Base-by-base conservation (phyloP, 2,888 invertebrate genomes). In the Deladenus siricidicola region DNA sequence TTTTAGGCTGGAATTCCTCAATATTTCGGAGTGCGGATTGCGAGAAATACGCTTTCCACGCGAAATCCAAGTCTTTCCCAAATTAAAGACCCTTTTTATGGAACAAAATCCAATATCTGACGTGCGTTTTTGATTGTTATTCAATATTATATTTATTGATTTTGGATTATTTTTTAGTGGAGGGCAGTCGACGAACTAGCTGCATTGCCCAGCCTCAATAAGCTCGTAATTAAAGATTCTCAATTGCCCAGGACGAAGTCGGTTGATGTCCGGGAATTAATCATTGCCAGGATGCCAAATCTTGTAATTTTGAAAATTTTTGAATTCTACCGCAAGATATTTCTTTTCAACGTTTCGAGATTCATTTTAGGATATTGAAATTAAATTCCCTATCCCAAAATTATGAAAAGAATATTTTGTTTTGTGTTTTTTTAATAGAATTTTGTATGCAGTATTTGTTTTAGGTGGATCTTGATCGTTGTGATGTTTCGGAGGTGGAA, bases 401-500 rank as follows among this genome's bases (percentile, higher is more conserved):
- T 26, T 26, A 17, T 8, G 43, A 6, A 6, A n/a, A n/a, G n/a
- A n/a, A n/a, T n/a, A n/a, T n/a, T n/a, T n/a, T n/a, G n/a, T n/a
- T n/a, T n/a, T n/a, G n/a, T n/a, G n/a, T n/a, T n/a, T n/a, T n/a
- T n/a, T n/a, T n/a, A n/a, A n/a, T n/a, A n/a, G n/a, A n/a, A n/a
- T n/a, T n/a, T n/a, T n/a, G n/a, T n/a, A n/a, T n/a, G n/a, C n/a
- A n/a, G n/a, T n/a, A n/a, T n/a, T 26, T 6, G n/a, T 34, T 54
- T 57, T 43, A 60, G 60, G 28, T 49, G n/a, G 56, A 60, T 60
- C 49, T 60, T 48, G 60, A 60, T 45, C 50, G 47, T 23, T 58
- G 60, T 42, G 60, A 59, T 19, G 47, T 60, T 30, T 58, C 60
- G 19, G 26, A 44, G 17, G 44, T 58, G 34, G 56, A 47, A 2